Evolutionary conservation across 2,797 vertebrate species (phyloP), one percentile per base, ranked within the genome.

Genomic region (Anniella stebbinsi): DNA sequence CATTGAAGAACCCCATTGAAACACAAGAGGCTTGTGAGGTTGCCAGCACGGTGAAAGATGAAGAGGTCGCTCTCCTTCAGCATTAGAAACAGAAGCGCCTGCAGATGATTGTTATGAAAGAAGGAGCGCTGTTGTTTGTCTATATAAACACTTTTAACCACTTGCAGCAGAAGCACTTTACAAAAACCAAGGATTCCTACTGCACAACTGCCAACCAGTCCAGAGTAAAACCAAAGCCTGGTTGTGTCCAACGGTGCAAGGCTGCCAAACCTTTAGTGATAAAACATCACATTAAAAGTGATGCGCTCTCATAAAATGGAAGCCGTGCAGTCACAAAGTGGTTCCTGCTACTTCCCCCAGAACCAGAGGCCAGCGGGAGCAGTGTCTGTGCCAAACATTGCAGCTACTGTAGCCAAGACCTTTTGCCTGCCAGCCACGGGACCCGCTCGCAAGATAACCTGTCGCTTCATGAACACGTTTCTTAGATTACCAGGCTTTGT

Each of bases 241-340:
- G 84, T 23, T 76, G 8, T 11, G 45, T 93, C 89, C 89, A 87
- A n/a, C 84, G 9, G 57, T 30, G 30, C 86, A 92, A 92, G 25
- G 90, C 17, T 82, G 91, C 89, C 88, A 2, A 90, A 77, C 90
- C 78, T 92, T 89, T 81, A 81, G 89, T 83, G 84, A 84, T 70
- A 89, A 73, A 90, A 0, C 1, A 87, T 38, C 80, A 30, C 73
- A 33, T 78, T 89, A 41, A 92, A 66, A 92, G 66, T 5, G 41
- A 83, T 63, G 23, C 25, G 70, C 69, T 76, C 80, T 21, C 80
- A 21, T 69, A 78, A 84, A 93, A 92, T 80, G 92, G 88, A 90
- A 89, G 38, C 84, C 81, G 87, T 69, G 87, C 48, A 82, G 70
- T 36, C 51, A 91, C 21, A 4, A 15, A 88, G 84, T 80, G n/a